Percentiles rank a stretch among this genome's conserved stretches.
These are phyloP conservation scores for Marasmarcha lunaedactyla DNA, from an alignment of 2,888 invertebrate species.

Conservation along the genomic window DNA sequence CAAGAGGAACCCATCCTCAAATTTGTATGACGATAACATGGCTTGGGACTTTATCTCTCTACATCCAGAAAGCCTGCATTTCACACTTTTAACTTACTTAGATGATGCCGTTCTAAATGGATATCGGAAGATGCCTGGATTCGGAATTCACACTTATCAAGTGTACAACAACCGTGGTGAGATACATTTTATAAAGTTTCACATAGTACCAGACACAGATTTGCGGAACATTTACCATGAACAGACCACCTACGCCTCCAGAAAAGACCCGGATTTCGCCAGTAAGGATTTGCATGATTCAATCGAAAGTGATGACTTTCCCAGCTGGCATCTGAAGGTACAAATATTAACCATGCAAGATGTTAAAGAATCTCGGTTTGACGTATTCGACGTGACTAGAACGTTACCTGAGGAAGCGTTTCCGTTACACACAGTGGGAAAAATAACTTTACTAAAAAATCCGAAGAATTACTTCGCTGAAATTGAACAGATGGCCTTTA, in stretches of 20 bases:
- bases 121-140: conserved; percentile 89
- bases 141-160: conserved; percentile 90
- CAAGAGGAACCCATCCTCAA: conserved; percentile 67
- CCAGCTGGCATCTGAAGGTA: conserved; percentile 80
- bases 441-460: conserved; percentile 83
- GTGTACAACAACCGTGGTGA: conserved; percentile 79
- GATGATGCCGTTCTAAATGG: conserved; percentile 92
- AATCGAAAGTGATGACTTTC: conserved; percentile 76
- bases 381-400: conserved; percentile 92
- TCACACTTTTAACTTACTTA: conserved; percentile 80
- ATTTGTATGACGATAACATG: conserved; percentile 32
- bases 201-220: conserved; percentile 88
- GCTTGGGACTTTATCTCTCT: conserved; percentile 64
- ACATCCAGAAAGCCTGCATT: conserved; percentile 76
- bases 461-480: conserved; percentile 89
- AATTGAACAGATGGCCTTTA: conserved; percentile 88
- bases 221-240: conserved; percentile 77
- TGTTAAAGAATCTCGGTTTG: conserved; percentile 78
- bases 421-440: conserved; percentile 85
- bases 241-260: conserved; percentile 72
- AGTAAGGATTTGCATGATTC: conserved; percentile 86
- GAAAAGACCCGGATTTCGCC: conserved; percentile 83
- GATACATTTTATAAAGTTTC: conserved; percentile 85
- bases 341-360: conserved; percentile 86
- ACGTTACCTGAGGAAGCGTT: conserved; percentile 80